Evolutionary conservation across 2,113 vertebrate genomes (phyloP).

Genomic region (Lipotes vexillifer): DNA sequence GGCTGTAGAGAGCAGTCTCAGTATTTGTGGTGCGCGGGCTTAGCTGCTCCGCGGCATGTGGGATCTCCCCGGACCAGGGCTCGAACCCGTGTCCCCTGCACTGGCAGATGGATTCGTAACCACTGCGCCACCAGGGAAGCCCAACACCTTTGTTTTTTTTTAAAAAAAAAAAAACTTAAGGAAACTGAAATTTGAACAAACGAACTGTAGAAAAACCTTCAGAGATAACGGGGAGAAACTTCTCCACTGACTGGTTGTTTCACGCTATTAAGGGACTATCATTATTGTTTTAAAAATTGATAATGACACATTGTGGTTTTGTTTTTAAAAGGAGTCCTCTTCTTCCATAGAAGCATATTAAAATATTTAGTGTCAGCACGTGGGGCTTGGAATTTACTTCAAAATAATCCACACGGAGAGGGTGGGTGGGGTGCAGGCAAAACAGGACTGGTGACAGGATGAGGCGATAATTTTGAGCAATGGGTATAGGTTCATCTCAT

Average conservation of each 20-base stretch:
- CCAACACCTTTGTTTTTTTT: too few species aligned
- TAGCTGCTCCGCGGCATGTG: too few species aligned
- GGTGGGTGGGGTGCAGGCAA: neutral
- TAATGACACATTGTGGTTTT: neutral
- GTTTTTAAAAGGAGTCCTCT: neutral
- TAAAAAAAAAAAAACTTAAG: neutral
- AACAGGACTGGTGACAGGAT: too few species aligned
- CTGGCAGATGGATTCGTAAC: too few species aligned
- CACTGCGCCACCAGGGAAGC: too few species aligned
- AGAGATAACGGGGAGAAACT: neutral
- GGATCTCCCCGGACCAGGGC: too few species aligned
- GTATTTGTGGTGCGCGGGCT: too few species aligned
- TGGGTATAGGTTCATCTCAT: neutral
- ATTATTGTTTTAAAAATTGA: neutral
- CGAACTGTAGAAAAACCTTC: neutral
- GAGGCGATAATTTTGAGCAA: neutral
- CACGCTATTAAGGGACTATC: neutral
- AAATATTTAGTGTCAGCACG: neutral
- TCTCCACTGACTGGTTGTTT: neutral
- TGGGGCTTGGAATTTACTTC: neutral
- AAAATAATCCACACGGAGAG: neutral
- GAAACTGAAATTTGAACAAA: conserved; percentile 11
- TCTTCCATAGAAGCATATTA: neutral
- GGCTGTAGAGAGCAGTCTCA: too few species aligned
- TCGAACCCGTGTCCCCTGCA: too few species aligned